Conservation (phyloP, 2,797 vertebrate species). For the Sebastes iracundus region DNA sequence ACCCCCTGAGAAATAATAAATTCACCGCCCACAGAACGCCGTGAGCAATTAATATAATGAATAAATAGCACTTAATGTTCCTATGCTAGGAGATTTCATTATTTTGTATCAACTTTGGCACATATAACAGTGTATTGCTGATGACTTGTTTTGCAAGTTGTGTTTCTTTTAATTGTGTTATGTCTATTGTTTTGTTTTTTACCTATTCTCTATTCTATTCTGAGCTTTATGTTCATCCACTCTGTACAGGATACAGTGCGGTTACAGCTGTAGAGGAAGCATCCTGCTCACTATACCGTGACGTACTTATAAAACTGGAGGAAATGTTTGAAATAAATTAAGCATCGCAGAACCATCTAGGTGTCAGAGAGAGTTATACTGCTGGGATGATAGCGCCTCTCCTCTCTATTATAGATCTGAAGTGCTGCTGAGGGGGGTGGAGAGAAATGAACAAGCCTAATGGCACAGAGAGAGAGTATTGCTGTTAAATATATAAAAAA, state of each 20-base stretch:
- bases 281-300: neutral
- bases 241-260: neutral
- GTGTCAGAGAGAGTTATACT: neutral
- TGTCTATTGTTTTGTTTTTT: neutral
- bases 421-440: neutral
- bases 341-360: neutral
- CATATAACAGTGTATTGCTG: neutral
- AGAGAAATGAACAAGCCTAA: neutral
- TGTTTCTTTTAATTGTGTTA: neutral
- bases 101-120: neutral
- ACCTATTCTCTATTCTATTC: neutral
- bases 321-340: constrained; percentile 18
- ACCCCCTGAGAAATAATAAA: neutral
- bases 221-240: neutral
- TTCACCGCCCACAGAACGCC: no score
- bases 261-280: constrained; percentile 19
- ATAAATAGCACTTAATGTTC: neutral
- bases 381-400: neutral
- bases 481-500: neutral
- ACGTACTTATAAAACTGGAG: neutral
- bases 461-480: neutral
- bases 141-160: neutral
- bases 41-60: neutral
- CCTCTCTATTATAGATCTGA: neutral
- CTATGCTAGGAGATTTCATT: neutral